Evolutionary conservation across 1,140 invertebrate species (phyloP).

Genomic region (Lasaia peninsularis): DNA sequence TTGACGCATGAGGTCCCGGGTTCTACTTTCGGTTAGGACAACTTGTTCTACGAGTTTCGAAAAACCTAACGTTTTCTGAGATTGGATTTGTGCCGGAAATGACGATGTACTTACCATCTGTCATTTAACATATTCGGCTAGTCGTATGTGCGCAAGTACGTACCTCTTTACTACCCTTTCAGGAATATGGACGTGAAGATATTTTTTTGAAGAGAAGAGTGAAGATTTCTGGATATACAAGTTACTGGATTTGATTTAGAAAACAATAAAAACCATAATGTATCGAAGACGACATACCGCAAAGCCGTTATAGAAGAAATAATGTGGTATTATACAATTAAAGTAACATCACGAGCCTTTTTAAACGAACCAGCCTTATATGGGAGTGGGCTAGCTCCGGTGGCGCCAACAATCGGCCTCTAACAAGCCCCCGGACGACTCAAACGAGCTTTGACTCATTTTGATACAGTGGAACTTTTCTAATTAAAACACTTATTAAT

Average conservation of each 20-base stretch:
- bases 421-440: neutral
- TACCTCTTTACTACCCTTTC: too few species aligned
- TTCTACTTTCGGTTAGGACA: too few species aligned
- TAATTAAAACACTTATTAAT: neutral
- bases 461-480: conserved; percentile 5
- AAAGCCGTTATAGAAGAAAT: conserved; percentile 9
- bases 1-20: too few species aligned
- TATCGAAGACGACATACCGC: neutral
- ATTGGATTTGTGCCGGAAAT: too few species aligned
- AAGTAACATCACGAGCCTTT: conserved; percentile 1
- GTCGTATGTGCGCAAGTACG: too few species aligned
- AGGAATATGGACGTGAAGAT: too few species aligned
- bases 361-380: neutral
- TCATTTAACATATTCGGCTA: too few species aligned
- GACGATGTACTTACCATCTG: too few species aligned
- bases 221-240: too few species aligned
- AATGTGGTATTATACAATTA: conserved; percentile 13
- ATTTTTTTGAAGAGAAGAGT: too few species aligned
- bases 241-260: neutral
- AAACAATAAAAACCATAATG: conserved; percentile 1
- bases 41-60: too few species aligned
- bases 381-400: neutral
- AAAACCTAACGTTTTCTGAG: too few species aligned
- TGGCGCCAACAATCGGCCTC: conserved; percentile 3
- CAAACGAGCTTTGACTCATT: neutral